Conservation (phyloP, 2,113 vertebrate species). For the Tragulus kanchil region DNA sequence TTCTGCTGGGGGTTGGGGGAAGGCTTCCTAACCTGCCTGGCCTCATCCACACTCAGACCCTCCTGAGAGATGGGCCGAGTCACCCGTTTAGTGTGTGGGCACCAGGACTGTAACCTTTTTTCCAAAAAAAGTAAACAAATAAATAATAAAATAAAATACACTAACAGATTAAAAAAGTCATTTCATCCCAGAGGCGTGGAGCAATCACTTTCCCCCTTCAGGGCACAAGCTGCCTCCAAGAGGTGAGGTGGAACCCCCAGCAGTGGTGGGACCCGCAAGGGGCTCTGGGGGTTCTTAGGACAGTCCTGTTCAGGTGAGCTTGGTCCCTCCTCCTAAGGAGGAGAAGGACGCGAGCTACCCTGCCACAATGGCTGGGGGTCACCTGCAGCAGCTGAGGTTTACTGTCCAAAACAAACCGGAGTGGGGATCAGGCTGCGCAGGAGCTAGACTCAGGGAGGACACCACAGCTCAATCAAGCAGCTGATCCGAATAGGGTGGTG, state of each 20-base stretch:
- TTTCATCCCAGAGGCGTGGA: not conserved
- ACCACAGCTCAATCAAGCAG: not conserved
- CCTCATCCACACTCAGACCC: not conserved
- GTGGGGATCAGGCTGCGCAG: not conserved
- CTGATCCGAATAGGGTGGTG: not conserved
- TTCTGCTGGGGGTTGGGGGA: fast-evolving
- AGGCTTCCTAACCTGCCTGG: too few relatives aligned
- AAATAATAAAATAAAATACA: too few relatives aligned
- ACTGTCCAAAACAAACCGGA: not conserved
- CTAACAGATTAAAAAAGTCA: not conserved
- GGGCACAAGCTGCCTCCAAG: too few relatives aligned
- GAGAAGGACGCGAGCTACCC: not conserved
- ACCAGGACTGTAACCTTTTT: too few relatives aligned
- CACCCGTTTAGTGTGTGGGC: too few relatives aligned
- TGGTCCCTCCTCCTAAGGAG: not conserved
- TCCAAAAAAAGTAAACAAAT: too few relatives aligned
- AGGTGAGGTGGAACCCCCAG: fast-evolving
- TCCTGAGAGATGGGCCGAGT: too few relatives aligned
- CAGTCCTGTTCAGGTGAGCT: not conserved
- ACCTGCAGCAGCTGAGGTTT: not conserved
- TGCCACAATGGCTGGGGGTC: fast-evolving
- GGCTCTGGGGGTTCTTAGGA: not conserved
- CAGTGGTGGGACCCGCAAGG: not conserved
- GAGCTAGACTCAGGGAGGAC: not conserved
- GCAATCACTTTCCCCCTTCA: not conserved